These are phyloP conservation scores for Hystrix cristata DNA, from an alignment of 2,113 vertebrate species.

Conservation along the genomic window DNA sequence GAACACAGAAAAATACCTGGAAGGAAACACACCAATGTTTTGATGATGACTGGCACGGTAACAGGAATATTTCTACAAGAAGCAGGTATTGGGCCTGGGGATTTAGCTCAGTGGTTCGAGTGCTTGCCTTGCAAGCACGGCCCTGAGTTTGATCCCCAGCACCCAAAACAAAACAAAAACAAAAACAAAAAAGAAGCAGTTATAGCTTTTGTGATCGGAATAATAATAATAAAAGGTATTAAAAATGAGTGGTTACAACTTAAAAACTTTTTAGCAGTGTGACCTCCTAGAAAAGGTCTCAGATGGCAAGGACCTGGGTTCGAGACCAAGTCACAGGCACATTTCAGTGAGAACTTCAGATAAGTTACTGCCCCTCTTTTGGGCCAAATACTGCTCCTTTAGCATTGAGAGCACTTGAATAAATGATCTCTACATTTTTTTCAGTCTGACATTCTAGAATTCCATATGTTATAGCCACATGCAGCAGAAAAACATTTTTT, in stretches of 20 bases:
- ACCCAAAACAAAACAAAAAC: too few relatives aligned
- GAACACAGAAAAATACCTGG: constrained; percentile 8
- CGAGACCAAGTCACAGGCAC: neutral
- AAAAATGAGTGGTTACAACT: neutral
- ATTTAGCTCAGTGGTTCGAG: too few relatives aligned
- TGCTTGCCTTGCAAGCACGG: too few relatives aligned
- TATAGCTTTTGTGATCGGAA: neutral
- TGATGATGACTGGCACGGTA: neutral
- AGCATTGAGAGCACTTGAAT: neutral
- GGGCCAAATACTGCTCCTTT: neutral
- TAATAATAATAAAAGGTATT: neutral
- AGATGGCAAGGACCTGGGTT: too few relatives aligned
- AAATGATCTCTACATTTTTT: neutral
- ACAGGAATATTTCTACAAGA: neutral
- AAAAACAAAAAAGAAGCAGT: neutral
- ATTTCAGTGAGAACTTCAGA: neutral
- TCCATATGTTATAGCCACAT: neutral
- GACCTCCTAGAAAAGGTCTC: neutral
- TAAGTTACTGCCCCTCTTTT: neutral
- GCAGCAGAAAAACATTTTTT: neutral
- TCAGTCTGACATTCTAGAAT: neutral
- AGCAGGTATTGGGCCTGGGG: neutral
- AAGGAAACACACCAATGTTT: neutral
- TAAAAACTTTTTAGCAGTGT: neutral
- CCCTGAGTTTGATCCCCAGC: too few relatives aligned